Base-by-base conservation (phyloP, 2,888 invertebrate genomes). In the Odontomyia ornata region DNA sequence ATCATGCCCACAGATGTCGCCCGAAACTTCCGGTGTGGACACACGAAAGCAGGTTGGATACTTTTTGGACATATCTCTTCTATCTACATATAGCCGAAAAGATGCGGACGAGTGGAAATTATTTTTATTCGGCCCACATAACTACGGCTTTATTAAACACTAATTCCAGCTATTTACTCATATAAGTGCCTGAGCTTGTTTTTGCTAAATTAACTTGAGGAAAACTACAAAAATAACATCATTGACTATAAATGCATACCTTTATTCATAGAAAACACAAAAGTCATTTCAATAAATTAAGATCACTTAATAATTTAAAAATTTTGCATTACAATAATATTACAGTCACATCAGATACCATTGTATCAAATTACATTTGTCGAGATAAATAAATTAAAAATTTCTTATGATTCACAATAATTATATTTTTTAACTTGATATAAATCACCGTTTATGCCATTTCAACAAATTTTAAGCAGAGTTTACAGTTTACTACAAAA, bases 231-330 rank as follows among this genome's bases (percentile, higher is more conserved):
- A 9, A 52, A 18, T 60, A 4, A 25, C 28, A 30, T 30, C 27
- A 64, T 28, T 64, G 64, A 30, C 64, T 27, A 64, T 64, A 64
- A 64, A 64, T 64, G 64, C 30, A 64, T 64, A 64, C 30, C 23
- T 64, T 27, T 64, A 64, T 64, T 64, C 23, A 15, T 64, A 64
- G 28, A 64, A 64, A 64, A 64, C 28, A 64, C 64, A 64, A 64
- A 18, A 9, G n/a, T 64, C 30, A 15, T 30, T 30, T 28, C 30
- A 64, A 64, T 64, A 64, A 64, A 64, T 64, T 15, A 27, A 64
- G n/a, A 64, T 28, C 64, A 28, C 64, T 27, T 64, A 28, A 30
- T 21, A 64, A 28, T 30, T 28, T 64, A 64, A 15, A 60, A 60
- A 60, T 60, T n/a, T 52, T 11, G 25, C 60, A 4, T 15, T 25